These are phyloP conservation scores for Petrosia ficiformis DNA, from an alignment of 37 sponge, comb jelly and placozoan species.

Conservation along the genomic window DNA sequence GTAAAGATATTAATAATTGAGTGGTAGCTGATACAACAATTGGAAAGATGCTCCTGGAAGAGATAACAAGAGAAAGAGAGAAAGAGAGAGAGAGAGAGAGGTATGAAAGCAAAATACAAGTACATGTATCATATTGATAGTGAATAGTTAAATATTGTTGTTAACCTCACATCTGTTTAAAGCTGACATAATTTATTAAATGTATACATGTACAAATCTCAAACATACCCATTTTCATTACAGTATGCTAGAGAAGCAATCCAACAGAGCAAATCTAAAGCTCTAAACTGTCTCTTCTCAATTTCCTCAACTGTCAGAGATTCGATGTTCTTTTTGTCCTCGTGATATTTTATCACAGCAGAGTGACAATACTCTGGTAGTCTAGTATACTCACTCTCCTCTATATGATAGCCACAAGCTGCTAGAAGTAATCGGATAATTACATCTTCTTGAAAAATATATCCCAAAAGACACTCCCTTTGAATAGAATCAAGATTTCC, in stretches of 20 bases:
- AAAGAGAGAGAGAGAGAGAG: too few relatives aligned
- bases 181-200: too few relatives aligned
- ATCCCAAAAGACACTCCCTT: background rate
- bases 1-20: slow-evolving; percentile 37
- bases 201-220: too few relatives aligned
- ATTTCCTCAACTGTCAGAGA: background rate
- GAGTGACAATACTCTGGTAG: too few relatives aligned
- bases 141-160: too few relatives aligned
- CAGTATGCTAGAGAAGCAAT: too few relatives aligned
- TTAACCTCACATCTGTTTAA: too few relatives aligned
- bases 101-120: too few relatives aligned
- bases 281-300: too few relatives aligned
- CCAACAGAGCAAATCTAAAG: background rate
- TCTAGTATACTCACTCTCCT: slow-evolving; percentile 7
- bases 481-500: background rate
- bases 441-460: background rate
- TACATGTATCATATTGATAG: too few relatives aligned
- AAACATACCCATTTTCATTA: too few relatives aligned
- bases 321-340: background rate
- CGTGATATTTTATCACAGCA: too few relatives aligned
- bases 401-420: slow-evolving; percentile 23
- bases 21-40: slow-evolving; percentile 11
- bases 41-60: slow-evolving; percentile 15
- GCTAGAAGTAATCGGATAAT: slow-evolving; percentile 15
- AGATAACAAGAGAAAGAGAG: background rate